Evolutionary conservation across 2,888 invertebrate genomes (phyloP), one percentile per base, ranked within the genome.

Genomic region (Diplazon laetatorius): DNA sequence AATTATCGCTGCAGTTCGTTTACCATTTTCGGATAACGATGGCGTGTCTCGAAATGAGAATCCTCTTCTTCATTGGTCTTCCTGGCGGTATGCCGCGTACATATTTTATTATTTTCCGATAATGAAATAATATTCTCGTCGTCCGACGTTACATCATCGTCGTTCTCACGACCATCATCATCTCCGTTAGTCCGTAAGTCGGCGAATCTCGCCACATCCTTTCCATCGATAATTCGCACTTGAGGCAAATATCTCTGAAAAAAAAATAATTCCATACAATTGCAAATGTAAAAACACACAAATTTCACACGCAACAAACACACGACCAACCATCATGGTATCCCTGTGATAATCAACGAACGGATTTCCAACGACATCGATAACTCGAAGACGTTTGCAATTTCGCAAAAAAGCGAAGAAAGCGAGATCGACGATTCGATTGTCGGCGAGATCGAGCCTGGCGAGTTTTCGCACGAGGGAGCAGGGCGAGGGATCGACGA

Each of bases 221-320:
- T 66, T n/a, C 80, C 78, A 57, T 82, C 82, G 63, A 82, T 76
- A 44, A 71, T n/a, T 30, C 59, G 76, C 22, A 82, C 39, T 65
- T 78, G 80, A 0, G 82, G 80, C 5, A 82, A 37, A 8, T 80
- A 63, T 1, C 8, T 50, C 82, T 82, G 46, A 37, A 69, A 55
- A 25, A 18, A 3, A 25, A 44, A 6, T 16, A n/a, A n/a, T n/a
- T n/a, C n/a, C n/a, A n/a, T n/a, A n/a, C n/a, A n/a, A n/a, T n/a
- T n/a, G n/a, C n/a, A n/a, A n/a, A n/a, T n/a, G n/a, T n/a, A n/a
- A n/a, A n/a, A n/a, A n/a, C n/a, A n/a, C n/a, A n/a, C n/a, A n/a
- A n/a, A n/a, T n/a, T n/a, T n/a, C n/a, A n/a, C n/a, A n/a, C n/a
- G n/a, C n/a, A n/a, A n/a, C n/a, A n/a, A n/a, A n/a, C n/a, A n/a